These are phyloP conservation scores for Palloptera scutellata DNA, from an alignment of 2,888 invertebrate species.

Conservation along the genomic window DNA sequence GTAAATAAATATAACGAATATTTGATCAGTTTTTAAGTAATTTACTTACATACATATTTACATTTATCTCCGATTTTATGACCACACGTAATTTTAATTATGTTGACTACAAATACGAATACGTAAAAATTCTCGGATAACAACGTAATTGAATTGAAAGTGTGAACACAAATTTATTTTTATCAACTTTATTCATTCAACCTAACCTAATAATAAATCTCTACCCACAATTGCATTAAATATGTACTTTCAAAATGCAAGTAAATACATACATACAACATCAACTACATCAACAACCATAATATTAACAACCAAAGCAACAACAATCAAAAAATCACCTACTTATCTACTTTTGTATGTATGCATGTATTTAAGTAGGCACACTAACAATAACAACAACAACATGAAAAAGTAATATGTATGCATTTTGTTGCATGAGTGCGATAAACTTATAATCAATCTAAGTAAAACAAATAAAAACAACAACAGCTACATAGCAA, in stretches of 20 bases:
- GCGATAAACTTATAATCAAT: slow-evolving; percentile 10
- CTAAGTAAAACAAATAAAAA: not conserved
- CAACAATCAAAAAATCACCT: slow-evolving; percentile 38
- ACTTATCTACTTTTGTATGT: slow-evolving; percentile 39
- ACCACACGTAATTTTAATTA: too few relatives aligned
- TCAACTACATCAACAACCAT: slow-evolving; percentile 5
- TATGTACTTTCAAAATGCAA: not conserved
- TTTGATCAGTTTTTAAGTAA: too few relatives aligned
- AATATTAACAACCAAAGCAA: slow-evolving; percentile 24
- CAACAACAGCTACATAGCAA: slow-evolving; percentile 13
- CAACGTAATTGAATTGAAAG: too few relatives aligned
- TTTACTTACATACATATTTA: too few relatives aligned
- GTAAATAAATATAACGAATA: too few relatives aligned
- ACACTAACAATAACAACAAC: slow-evolving; percentile 29
- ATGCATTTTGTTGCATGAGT: slow-evolving; percentile 17
- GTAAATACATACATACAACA: not conserved
- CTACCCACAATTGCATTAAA: too few relatives aligned
- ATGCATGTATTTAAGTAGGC: not conserved
- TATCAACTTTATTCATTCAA: too few relatives aligned
- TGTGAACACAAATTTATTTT: too few relatives aligned
- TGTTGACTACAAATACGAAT: too few relatives aligned
- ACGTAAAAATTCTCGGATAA: too few relatives aligned
- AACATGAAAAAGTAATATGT: slow-evolving; percentile 12
- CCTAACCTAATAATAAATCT: too few relatives aligned
- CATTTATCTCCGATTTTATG: too few relatives aligned